Conservation (phyloP, 2,888 invertebrate species). For the Diarsia dahlii region DNA sequence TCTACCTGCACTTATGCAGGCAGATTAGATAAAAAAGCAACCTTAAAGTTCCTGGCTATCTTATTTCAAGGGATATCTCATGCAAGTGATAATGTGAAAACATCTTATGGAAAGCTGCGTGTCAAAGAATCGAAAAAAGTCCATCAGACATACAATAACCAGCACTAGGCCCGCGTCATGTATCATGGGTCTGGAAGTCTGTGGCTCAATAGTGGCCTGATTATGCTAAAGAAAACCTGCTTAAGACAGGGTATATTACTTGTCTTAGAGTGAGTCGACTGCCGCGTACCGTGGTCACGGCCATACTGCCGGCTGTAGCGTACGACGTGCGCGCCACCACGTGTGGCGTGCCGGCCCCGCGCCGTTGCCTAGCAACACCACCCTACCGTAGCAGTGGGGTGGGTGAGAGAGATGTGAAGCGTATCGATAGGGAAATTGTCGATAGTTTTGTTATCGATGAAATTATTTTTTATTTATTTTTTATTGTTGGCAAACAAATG, state of each 20-base stretch:
- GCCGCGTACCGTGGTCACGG: slow-evolving; percentile 42
- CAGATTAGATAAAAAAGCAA: not conserved
- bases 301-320: slow-evolving; percentile 51
- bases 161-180: not conserved
- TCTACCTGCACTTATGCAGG: too few relatives aligned
- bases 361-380: slow-evolving; percentile 77
- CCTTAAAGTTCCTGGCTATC: not conserved
- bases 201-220: not conserved
- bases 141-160: not conserved
- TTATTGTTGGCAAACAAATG: not conserved
- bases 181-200: not conserved
- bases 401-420: slow-evolving; percentile 61
- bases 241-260: not conserved
- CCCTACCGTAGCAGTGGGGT: slow-evolving; percentile 54
- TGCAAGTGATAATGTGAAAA: not conserved
- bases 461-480: not conserved
- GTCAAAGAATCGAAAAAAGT: not conserved
- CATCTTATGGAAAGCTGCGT: not conserved
- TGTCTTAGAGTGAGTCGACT: not conserved
- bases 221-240: not conserved
- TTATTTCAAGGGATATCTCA: not conserved
- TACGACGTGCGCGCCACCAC: slow-evolving; percentile 51
- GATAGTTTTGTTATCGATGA: slow-evolving; percentile 68
- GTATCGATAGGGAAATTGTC: slow-evolving; percentile 66
- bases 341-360: slow-evolving; percentile 70